Base-by-base conservation (phyloP, 2,797 vertebrate species). In the Danio albolineatus region DNA sequence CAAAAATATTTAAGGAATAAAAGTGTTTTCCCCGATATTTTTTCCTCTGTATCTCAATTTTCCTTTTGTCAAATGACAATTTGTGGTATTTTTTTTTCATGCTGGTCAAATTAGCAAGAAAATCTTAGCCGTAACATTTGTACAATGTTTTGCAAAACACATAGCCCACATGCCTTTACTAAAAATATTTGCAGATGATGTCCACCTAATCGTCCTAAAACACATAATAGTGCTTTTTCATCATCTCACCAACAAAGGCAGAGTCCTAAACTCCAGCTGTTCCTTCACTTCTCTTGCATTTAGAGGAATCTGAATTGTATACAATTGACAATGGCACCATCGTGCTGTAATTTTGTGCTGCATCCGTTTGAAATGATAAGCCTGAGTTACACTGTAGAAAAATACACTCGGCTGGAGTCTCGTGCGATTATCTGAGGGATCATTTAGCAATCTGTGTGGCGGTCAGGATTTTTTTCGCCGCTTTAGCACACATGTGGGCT, bases 321-420 rank as follows among this genome's bases (percentile, higher is more conserved):
- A 21, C 36, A 70, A 61, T 67, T 7, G 6, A 5, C 21, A 71
- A 36, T 4, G 43, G 0, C 57, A 53, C 48, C 16, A 38, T 66
- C 38, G 21, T 44, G 46, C 46, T 62, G 57, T 43, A 71, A 62
- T 75, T 69, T 69, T 61, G 64, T 46, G 39, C 56, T 41, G 19
- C 38, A 60, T 69, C 17, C 6, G 0, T 69, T 44, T 53, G 10
- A 62, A 71, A 79, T 61, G 4, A 28, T 39, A 59, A 75, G 39
- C 17, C 61, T 36, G 65, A 54, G 21, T 39, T 60, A 57, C 44
- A 21, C 44, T 17, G 9, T 64, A n/a, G 38, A 41, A 56, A 64
- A 85, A 77, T 65, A 51, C 21, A 64, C 56, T 17, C 41, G 16
- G 51, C 17, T 43, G 76, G 65, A 41, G 72, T 39, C 38, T 49